Evolutionary conservation across 2,888 invertebrate species (phyloP).

Genomic region (Odontothrips loti): DNA sequence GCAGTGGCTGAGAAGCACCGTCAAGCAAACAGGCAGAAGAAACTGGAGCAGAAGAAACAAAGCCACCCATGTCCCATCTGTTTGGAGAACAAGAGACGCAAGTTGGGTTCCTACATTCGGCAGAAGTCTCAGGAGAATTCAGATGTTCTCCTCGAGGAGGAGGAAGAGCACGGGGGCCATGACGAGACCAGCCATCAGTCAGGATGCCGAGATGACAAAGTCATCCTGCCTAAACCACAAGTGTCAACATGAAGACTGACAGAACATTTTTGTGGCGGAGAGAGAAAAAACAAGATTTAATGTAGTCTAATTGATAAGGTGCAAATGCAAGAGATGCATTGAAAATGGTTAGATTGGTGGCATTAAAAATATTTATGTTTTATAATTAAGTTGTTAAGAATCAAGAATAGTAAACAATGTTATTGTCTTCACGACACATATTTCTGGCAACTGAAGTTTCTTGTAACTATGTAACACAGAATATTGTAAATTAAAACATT

Average conservation of each 20-base stretch:
- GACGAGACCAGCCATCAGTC: constrained; percentile 12
- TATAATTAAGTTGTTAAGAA: no score
- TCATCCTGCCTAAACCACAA: not conserved
- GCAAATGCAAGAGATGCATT: not conserved
- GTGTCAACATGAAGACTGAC: not conserved
- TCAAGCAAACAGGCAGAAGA: constrained; percentile 45
- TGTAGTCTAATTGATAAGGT: not conserved
- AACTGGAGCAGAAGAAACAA: constrained; percentile 38
- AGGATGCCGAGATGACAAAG: not conserved
- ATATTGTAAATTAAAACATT: not conserved
- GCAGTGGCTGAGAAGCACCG: constrained; percentile 42
- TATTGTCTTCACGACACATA: not conserved
- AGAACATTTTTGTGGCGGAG: not conserved
- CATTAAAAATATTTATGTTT: not conserved
- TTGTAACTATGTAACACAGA: no score
- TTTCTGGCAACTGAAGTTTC: not conserved
- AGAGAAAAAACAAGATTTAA: constrained; percentile 16
- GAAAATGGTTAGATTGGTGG: constrained; percentile 1
- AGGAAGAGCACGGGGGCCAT: constrained; percentile 39
- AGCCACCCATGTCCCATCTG: constrained; percentile 53
- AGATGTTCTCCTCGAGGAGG: constrained; percentile 48
- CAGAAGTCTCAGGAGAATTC: constrained; percentile 51
- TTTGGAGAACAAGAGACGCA: constrained; percentile 53
- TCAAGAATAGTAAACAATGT: no score
- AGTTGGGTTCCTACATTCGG: constrained; percentile 51